A percentile compares a stretch with the other conserved stretches of the same genome.
phyloP scores from a whole-genome alignment of 2,888 invertebrate species.

The Nasonia oneida region DNA sequence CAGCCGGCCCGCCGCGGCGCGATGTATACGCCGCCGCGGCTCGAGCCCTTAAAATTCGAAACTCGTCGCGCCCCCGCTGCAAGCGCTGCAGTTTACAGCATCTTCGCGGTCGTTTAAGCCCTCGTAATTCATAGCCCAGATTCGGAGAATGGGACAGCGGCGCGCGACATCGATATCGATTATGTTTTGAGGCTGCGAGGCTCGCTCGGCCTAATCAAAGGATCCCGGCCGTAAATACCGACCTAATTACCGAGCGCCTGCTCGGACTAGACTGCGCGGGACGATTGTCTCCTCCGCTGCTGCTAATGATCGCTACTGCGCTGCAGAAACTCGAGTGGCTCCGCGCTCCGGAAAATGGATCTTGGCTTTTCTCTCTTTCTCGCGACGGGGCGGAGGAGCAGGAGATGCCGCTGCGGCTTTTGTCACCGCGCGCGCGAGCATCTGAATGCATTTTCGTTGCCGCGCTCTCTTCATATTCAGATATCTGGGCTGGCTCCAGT shows the following conservation, averaged over 20 bases:
- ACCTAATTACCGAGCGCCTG: conserved; percentile 24
- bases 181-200: conserved; percentile 13
- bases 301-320: conserved; percentile 28
- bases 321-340: not conserved
- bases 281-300: conserved; percentile 26
- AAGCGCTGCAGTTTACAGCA: conserved; percentile 49
- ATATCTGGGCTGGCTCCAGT: not conserved
- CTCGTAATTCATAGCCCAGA: conserved; percentile 55
- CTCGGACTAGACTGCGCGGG: not conserved
- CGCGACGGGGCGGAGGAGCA: not conserved
- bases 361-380: not conserved
- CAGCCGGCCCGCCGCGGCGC: not conserved
- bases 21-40: not conserved
- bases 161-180: conserved; percentile 40
- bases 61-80: conserved; percentile 42
- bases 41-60: conserved; percentile 53
- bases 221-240: conserved; percentile 24
- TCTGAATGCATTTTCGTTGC: not conserved
- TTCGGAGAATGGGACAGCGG: not conserved
- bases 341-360: not conserved
- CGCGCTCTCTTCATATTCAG: not conserved
- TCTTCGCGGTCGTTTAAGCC: conserved; percentile 56
- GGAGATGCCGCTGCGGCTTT: too few species aligned
- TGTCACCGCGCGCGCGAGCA: too few species aligned
- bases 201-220: conserved; percentile 47